Conservation (phyloP, 2,888 invertebrate species). For the Drosophila differens region DNA sequence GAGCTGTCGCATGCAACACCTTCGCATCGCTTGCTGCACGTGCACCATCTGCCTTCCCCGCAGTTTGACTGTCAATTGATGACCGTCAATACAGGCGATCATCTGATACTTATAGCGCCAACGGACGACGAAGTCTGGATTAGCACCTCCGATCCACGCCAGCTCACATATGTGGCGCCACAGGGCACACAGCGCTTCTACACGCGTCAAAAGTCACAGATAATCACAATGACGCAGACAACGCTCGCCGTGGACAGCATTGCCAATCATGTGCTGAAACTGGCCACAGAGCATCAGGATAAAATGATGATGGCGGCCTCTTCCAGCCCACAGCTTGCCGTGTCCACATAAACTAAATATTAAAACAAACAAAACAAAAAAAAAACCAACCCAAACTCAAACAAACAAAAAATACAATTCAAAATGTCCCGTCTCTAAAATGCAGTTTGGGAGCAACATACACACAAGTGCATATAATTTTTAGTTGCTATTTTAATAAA, state of each 20-base stretch:
- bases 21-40: conserved; percentile 79
- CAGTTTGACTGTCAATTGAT: conserved; percentile 71
- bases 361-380: conserved; percentile 8
- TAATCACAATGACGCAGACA: conserved; percentile 75
- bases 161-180: conserved; percentile 72
- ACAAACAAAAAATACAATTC: background rate
- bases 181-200: conserved; percentile 75
- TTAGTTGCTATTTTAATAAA: conserved; percentile 31
- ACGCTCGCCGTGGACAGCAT: conserved; percentile 80
- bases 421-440: conserved; percentile 34
- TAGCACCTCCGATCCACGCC: conserved; percentile 76
- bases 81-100: conserved; percentile 81
- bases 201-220: conserved; percentile 76
- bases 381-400: background rate
- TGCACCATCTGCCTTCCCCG: conserved; percentile 73
- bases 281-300: conserved; percentile 70
- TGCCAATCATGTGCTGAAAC: conserved; percentile 79
- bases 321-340: conserved; percentile 4
- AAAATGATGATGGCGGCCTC: conserved; percentile 5
- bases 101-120: conserved; percentile 74
- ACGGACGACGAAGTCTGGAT: conserved; percentile 83
- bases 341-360: conserved; percentile 13
- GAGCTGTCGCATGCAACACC: conserved; percentile 80
- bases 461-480: conserved; percentile 23
- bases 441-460: conserved; percentile 15